Conservation (phyloP, 1,140 invertebrate species). For the Temnothorax nylanderi region DNA sequence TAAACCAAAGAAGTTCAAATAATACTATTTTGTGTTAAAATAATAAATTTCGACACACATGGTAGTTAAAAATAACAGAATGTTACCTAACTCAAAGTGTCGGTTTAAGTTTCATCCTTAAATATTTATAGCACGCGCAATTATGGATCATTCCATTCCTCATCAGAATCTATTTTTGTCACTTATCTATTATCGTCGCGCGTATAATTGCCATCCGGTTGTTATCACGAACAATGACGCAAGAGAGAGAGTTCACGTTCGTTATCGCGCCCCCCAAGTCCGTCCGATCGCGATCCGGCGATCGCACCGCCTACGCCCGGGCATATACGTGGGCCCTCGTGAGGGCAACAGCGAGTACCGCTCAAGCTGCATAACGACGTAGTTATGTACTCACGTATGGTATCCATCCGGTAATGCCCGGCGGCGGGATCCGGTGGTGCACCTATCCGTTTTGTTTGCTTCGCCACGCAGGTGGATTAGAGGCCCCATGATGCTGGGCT, state of each 20-base stretch:
- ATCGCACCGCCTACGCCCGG: slow-evolving; percentile 8
- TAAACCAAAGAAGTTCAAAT: too few relatives aligned
- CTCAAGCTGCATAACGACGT: slow-evolving; percentile 37
- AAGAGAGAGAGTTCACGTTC: slow-evolving; percentile 12
- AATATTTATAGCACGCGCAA: neutral
- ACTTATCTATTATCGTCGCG: neutral
- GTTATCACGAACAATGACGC: slow-evolving; percentile 40
- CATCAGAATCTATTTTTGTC: neutral
- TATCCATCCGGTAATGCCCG: slow-evolving; percentile 48
- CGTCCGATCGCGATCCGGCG: slow-evolving; percentile 9
- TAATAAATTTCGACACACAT: too few relatives aligned
- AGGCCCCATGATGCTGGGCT: slow-evolving; percentile 45
- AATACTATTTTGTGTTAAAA: too few relatives aligned
- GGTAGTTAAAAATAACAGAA: too few relatives aligned
- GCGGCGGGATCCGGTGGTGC: slow-evolving; percentile 60
- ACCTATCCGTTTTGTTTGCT: slow-evolving; percentile 70
- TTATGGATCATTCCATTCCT: neutral
- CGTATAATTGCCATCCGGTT: slow-evolving; percentile 3
- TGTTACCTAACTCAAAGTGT: too few relatives aligned
- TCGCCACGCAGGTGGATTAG: slow-evolving; percentile 68
- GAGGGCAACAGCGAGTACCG: neutral
- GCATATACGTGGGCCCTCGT: neutral
- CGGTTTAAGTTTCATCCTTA: too few relatives aligned
- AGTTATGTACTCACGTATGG: slow-evolving; percentile 51
- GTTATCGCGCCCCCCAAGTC: slow-evolving; percentile 17